Evolutionary conservation across 2,888 invertebrate genomes (phyloP).

Genomic region (Rhagonycha lutea): DNA sequence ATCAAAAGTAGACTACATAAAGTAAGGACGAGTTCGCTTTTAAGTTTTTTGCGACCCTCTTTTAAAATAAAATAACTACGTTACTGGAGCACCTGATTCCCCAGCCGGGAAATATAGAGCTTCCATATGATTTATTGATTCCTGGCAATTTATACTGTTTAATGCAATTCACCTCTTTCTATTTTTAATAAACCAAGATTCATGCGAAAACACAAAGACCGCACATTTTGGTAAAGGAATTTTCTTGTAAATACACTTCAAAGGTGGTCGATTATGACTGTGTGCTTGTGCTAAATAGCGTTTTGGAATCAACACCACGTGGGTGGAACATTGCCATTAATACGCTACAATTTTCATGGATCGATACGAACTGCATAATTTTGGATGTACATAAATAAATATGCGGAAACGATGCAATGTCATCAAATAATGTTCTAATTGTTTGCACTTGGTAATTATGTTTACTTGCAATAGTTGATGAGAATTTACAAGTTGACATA

Average conservation of each 20-base stretch:
- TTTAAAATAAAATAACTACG: not conserved
- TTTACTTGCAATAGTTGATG: not conserved
- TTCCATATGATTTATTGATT: constrained; percentile 2
- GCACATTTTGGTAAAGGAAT: not conserved
- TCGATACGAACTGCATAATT: not conserved
- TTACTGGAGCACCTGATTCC: not conserved
- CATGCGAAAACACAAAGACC: not conserved
- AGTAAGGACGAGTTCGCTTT: not conserved
- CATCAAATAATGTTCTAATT: not conserved
- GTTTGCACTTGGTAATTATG: not conserved
- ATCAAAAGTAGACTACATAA: not conserved
- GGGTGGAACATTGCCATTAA: not conserved
- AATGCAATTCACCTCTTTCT: not conserved
- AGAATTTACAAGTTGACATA: not conserved
- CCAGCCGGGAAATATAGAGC: not conserved
- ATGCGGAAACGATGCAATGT: not conserved
- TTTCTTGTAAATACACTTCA: not conserved
- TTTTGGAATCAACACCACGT: not conserved
- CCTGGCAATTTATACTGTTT: not conserved
- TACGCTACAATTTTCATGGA: not conserved
- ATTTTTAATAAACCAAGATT: not conserved
- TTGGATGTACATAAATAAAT: not conserved
- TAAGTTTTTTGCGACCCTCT: not conserved
- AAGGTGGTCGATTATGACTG: not conserved
- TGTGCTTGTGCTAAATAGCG: not conserved